These are phyloP conservation scores for Venturia canescens DNA, from an alignment of 1,140 invertebrate genomes.

Conservation along the genomic window DNA sequence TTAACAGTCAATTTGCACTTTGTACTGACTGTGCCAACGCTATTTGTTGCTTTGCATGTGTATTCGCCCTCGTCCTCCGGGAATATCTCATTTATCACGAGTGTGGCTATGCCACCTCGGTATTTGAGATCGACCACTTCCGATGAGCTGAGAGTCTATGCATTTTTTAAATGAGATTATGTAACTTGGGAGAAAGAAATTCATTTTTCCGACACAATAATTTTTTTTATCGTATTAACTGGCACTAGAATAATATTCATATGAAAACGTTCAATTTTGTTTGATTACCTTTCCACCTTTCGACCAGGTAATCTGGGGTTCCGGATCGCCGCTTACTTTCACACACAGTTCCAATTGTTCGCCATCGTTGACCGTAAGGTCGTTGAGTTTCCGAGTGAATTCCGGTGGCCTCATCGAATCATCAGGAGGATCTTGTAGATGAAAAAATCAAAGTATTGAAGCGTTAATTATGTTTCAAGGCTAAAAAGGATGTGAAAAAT, in stretches of 20 bases:
- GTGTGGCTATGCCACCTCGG: conserved; percentile 89
- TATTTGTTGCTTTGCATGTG: conserved; percentile 93
- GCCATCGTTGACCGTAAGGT: conserved; percentile 87
- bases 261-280: not conserved
- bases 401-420: conserved; percentile 91
- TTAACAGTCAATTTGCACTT: conserved; percentile 89
- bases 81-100: conserved; percentile 94
- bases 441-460: not conserved
- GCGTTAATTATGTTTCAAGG: conserved; percentile 1
- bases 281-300: conserved; percentile 84
- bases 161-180: too few relatives aligned
- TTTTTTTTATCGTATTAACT: too few relatives aligned
- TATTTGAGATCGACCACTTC: conserved; percentile 95
- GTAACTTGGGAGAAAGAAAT: not conserved
- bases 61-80: conserved; percentile 96
- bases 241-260: too few relatives aligned
- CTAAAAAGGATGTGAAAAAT: too few relatives aligned
- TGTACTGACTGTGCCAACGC: conserved; percentile 89
- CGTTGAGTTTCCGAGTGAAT: conserved; percentile 85
- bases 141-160: conserved; percentile 83
- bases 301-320: conserved; percentile 91
- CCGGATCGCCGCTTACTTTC: conserved; percentile 92
- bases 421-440: conserved; percentile 80
- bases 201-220: too few relatives aligned
- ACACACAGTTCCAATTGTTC: conserved; percentile 87